These are phyloP conservation scores for Corythornis madagascariensis DNA, from an alignment of 2,113 vertebrate species.

Conservation along the genomic window DNA sequence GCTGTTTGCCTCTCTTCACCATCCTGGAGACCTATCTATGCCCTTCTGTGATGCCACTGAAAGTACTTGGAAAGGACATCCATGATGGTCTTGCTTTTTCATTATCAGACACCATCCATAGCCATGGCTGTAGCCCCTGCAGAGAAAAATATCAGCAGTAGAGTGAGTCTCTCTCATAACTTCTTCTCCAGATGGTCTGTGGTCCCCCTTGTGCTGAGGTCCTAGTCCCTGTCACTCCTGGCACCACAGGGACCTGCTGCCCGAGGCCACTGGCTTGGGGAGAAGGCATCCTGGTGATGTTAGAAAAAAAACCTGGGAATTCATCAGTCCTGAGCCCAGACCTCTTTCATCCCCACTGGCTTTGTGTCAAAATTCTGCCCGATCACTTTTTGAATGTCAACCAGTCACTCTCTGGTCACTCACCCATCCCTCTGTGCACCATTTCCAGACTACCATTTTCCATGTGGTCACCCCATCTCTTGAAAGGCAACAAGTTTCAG, in stretches of 20 bases:
- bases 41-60: neutral
- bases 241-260: neutral
- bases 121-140: neutral
- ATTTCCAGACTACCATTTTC: neutral
- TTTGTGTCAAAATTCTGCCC: neutral
- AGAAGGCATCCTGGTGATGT: neutral
- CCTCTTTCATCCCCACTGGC: neutral
- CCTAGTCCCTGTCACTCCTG: neutral
- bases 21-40: neutral
- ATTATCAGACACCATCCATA: neutral
- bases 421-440: neutral
- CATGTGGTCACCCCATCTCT: neutral
- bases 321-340: neutral
- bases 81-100: neutral
- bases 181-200: neutral
- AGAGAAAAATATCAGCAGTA: neutral
- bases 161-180: neutral
- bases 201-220: neutral
- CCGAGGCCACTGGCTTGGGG: neutral
- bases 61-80: neutral
- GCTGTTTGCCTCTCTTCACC: neutral
- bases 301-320: neutral
- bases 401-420: neutral
- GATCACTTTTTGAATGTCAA: neutral
- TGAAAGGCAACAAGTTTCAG: neutral